Conservation (phyloP, 2,113 vertebrate species). For the Cavia aperea region DNA sequence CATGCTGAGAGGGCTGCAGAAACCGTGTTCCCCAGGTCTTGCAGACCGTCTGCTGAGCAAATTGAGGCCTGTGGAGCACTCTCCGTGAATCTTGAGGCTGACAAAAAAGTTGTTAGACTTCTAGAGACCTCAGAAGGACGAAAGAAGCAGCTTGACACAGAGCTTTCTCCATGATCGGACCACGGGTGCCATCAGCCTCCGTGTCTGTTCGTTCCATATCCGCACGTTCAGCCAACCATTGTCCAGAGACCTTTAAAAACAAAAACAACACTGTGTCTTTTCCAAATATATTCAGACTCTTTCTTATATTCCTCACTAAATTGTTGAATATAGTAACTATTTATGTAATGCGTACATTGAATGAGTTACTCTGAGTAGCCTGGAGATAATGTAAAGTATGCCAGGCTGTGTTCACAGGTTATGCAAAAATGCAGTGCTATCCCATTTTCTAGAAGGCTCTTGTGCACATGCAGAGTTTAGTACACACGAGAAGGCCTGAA, state of each 20-base stretch:
- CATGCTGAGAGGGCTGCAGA: background rate
- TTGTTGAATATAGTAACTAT: background rate
- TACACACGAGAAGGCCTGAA: background rate
- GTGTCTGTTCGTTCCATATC: background rate
- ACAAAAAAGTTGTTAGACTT: background rate
- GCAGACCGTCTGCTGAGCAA: background rate
- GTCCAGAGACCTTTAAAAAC: background rate
- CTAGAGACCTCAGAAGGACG: background rate
- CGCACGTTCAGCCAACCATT: background rate
- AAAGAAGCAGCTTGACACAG: background rate
- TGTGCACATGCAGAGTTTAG: background rate
- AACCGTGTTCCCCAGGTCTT: background rate
- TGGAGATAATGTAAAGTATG: background rate
- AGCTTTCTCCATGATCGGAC: background rate
- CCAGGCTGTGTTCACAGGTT: background rate
- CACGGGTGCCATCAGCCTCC: background rate
- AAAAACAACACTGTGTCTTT: background rate
- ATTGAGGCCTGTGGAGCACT: background rate
- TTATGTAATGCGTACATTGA: background rate
- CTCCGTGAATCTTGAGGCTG: background rate
- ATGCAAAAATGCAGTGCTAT: background rate
- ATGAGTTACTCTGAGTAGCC: background rate
- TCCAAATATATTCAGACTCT: no score
- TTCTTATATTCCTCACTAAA: background rate
- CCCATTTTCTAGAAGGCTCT: background rate